These are phyloP conservation scores for Actenoides lindsayi DNA, from an alignment of 2,113 vertebrate species.

Conservation along the genomic window DNA sequence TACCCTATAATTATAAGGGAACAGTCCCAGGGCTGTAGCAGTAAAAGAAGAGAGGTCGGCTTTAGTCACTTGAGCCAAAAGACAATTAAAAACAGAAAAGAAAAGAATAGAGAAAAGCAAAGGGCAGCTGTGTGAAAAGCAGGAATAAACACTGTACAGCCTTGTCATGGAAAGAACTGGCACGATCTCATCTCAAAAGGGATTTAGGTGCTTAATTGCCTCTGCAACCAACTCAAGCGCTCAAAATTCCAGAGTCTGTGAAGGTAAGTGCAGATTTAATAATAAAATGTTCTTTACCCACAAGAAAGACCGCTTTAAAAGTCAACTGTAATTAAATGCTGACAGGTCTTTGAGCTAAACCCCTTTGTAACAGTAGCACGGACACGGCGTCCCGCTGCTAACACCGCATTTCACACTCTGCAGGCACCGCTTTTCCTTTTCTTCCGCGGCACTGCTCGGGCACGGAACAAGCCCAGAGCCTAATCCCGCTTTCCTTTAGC, in stretches of 20 bases:
- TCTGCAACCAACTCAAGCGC: background rate
- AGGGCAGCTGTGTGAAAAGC: background rate
- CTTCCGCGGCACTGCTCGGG: background rate
- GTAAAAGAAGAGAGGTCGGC: background rate
- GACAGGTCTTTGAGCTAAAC: background rate
- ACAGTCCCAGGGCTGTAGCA: background rate
- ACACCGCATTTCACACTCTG: background rate
- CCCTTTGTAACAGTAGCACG: background rate
- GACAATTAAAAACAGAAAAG: background rate
- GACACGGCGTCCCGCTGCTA: background rate
- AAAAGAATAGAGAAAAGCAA: background rate
- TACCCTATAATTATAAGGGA: background rate
- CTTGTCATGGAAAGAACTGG: background rate
- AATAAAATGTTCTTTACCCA: background rate
- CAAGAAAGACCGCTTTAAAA: background rate
- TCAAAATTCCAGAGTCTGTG: background rate
- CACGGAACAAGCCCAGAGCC: rapidly evolving
- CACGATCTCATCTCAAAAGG: background rate
- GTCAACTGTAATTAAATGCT: slow-evolving; percentile 15
- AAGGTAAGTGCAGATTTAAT: background rate
- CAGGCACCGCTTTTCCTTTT: background rate
- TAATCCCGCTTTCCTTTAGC: background rate
- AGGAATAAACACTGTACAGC: background rate
- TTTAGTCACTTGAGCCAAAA: background rate
- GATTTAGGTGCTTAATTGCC: slow-evolving; percentile 25